These are phyloP conservation scores for Zosterops pallidus DNA, from an alignment of 2,113 vertebrate genomes.

Conservation along the genomic window DNA sequence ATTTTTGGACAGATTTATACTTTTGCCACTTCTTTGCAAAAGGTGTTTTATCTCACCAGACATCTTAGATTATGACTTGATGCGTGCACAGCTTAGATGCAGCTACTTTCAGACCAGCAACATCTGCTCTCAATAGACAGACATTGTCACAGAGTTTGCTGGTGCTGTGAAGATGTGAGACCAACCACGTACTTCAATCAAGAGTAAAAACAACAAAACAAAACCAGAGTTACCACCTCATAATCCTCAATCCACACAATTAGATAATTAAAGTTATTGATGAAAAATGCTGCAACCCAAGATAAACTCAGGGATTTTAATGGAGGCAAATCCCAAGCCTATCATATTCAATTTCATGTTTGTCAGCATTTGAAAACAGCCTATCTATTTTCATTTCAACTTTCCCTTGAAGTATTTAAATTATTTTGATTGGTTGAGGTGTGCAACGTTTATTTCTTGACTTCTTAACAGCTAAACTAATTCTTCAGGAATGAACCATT, in stretches of 20 bases:
- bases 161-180: not conserved
- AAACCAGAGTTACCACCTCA: not conserved
- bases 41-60: not conserved
- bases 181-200: not conserved
- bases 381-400: not conserved
- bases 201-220: not conserved
- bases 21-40: not conserved
- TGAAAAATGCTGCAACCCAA: not conserved
- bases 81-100: not conserved
- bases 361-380: not conserved
- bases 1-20: not conserved
- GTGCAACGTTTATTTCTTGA: slow-evolving; percentile 9
- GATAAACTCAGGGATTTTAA: not conserved
- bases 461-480: slow-evolving; percentile 41
- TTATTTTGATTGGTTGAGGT: slow-evolving; percentile 32
- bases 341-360: not conserved
- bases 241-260: not conserved
- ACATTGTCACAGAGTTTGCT: not conserved
- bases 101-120: not conserved
- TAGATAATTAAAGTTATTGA: not conserved
- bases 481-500: slow-evolving; percentile 34
- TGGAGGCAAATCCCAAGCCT: not conserved
- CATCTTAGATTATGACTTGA: not conserved
- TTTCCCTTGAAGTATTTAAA: slow-evolving; percentile 32
- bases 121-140: not conserved